These are phyloP conservation scores for Calephelis perditalis DNA, from an alignment of 2,888 invertebrate species.

Conservation along the genomic window DNA sequence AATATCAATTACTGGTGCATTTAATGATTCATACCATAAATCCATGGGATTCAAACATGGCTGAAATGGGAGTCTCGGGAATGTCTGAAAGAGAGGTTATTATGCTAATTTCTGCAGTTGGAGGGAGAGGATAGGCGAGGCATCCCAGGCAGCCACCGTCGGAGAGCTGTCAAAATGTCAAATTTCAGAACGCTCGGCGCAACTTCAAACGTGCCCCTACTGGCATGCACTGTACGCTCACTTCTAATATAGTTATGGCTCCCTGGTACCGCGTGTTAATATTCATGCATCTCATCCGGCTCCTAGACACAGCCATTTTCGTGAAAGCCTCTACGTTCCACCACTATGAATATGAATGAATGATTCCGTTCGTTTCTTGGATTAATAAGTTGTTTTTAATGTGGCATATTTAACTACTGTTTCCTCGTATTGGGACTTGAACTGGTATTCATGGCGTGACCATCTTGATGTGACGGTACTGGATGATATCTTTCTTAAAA, in stretches of 20 bases:
- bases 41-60: slow-evolving; percentile 52
- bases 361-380: slow-evolving; percentile 65
- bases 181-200: slow-evolving; percentile 76
- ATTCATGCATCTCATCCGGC: slow-evolving; percentile 74
- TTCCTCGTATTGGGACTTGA: slow-evolving; percentile 5
- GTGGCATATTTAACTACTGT: slow-evolving; percentile 16
- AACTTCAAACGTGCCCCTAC: slow-evolving; percentile 76
- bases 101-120: slow-evolving; percentile 20
- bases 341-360: slow-evolving; percentile 74
- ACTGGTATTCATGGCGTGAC: not conserved
- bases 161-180: slow-evolving; percentile 79
- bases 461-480: not conserved
- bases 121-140: slow-evolving; percentile 42
- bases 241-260: slow-evolving; percentile 71
- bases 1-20: slow-evolving; percentile 77
- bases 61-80: slow-evolving; percentile 71
- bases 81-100: slow-evolving; percentile 43
- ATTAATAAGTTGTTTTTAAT: slow-evolving; percentile 41
- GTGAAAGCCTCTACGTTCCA: slow-evolving; percentile 63
- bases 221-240: slow-evolving; percentile 60
- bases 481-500: no score
- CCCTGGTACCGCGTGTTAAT: slow-evolving; percentile 70
- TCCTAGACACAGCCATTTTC: slow-evolving; percentile 71
- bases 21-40: slow-evolving; percentile 75
- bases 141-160: slow-evolving; percentile 61